A percentile compares a stretch with the other conserved stretches of the same genome.
These are phyloP conservation scores for Macrostomum lignano DNA, from an alignment of 1,140 invertebrate species.

Conservation along the genomic window DNA sequence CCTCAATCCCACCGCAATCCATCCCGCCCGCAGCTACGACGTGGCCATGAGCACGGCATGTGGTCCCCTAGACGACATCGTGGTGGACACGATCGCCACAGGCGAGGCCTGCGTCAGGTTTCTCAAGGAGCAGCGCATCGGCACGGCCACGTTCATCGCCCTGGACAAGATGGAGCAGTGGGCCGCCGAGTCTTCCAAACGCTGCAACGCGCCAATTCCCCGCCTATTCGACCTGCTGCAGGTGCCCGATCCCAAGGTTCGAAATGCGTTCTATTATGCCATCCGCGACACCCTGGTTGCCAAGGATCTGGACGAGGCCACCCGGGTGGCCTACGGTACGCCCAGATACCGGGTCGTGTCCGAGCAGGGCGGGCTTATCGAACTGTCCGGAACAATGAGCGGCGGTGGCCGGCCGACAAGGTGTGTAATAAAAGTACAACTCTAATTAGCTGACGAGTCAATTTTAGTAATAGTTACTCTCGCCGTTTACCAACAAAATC, in stretches of 20 bases:
- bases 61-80: conserved; percentile 54
- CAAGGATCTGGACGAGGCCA: conserved; percentile 55
- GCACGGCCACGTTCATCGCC: conserved; percentile 29
- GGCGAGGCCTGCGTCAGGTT: conserved; percentile 53
- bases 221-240: conserved; percentile 61
- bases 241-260: conserved; percentile 45
- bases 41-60: conserved; percentile 78
- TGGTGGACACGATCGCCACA: conserved; percentile 58
- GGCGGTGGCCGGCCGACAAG: conserved; percentile 56
- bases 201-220: conserved; percentile 29
- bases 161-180: conserved; percentile 33
- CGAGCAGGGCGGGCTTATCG: not conserved
- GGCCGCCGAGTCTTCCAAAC: conserved; percentile 8
- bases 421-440: too few relatives aligned
- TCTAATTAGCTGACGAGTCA: too few relatives aligned
- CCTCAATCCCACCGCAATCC: too few relatives aligned
- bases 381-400: conserved; percentile 46
- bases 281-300: conserved; percentile 62
- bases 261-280: conserved; percentile 63
- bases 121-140: conserved; percentile 42
- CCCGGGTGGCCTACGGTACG: conserved; percentile 45
- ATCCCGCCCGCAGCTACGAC: conserved; percentile 43
- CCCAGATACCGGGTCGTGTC: conserved; percentile 59
- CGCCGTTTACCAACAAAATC: too few relatives aligned
- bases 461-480: too few relatives aligned